phyloP scores from a whole-genome alignment of 92 coral and sea anemone species.

The Siderastrea siderea region DNA sequence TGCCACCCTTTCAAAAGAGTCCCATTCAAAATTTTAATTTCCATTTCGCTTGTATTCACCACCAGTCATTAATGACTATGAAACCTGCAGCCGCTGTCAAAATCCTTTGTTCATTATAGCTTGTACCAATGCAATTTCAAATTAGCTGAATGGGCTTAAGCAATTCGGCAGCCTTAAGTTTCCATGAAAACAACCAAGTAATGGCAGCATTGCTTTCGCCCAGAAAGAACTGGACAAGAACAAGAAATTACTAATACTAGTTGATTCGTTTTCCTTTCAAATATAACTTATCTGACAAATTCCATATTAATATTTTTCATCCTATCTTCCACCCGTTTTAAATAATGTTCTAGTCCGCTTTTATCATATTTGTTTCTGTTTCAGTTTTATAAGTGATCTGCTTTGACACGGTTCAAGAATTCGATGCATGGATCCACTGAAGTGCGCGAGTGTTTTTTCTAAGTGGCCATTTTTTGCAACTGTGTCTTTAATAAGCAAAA shows the following conservation, averaged over 20 bases:
- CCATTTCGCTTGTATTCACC: conserved; percentile 44
- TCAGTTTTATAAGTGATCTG: neutral
- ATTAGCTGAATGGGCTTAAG: conserved; percentile 2
- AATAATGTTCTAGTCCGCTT: neutral
- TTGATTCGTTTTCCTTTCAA: too few relatives aligned
- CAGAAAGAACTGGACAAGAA: too few relatives aligned
- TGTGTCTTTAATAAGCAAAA: conserved; percentile 21
- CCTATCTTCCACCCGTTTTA: neutral
- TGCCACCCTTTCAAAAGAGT: neutral
- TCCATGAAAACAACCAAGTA: neutral
- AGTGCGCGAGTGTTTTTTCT: neutral
- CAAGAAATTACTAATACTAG: too few relatives aligned
- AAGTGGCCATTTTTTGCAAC: conserved; percentile 7
- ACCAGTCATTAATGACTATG: conserved; percentile 22
- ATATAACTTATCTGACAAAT: too few relatives aligned
- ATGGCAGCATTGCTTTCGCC: too few relatives aligned
- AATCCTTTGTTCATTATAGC: conserved; percentile 20
- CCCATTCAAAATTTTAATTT: conserved; percentile 27
- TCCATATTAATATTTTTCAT: neutral
- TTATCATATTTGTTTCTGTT: too few relatives aligned
- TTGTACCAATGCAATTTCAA: conserved; percentile 20
- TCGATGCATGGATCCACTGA: neutral
- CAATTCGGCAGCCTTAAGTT: neutral
- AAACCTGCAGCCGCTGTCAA: conserved; percentile 35
- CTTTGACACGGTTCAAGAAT: neutral